Evolutionary conservation across 1,140 invertebrate genomes (phyloP), one percentile per base, ranked within the genome.

Genomic region (Elymnias hypermnestra): DNA sequence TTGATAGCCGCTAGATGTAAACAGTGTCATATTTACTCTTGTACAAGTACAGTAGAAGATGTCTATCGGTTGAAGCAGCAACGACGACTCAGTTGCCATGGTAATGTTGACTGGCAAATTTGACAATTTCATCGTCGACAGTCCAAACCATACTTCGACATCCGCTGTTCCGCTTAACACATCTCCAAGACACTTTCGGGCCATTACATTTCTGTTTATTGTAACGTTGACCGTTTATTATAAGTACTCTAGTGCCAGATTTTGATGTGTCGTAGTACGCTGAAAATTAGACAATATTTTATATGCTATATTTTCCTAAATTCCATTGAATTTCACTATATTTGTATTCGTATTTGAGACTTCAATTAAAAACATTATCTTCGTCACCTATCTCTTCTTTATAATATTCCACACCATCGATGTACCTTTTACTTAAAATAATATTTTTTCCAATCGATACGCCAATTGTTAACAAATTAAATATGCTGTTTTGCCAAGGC

Each of bases 71-170:
- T n/a, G n/a, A n/a, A n/a, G n/a, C n/a, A n/a, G n/a, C n/a, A n/a
- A n/a, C n/a, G n/a, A n/a, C n/a, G n/a, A n/a, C n/a, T n/a, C n/a
- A 42, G 5, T 51, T 14, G 7, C 10, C 58, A 22, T 65, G 62
- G 6, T 52, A 23, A 12, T 70, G 60, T 8, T 41, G 10, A 13
- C 43, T 42, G 3, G 28, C 26, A n/a, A 42, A 44, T 8, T 55
- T 51, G 3, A 66, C 41, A 1, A 71, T 56, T 10, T 37, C 15
- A 8, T 68, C 51, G 0, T 68, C 40, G 0, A 63, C 5, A 0
- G 64, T 71, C 57, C 45, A 52, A 2, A 65, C 43, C 5, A 31
- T 46, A 25, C 58, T 52, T 10, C 46, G 59, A 39, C 67, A 71
- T 3, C 57, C 57, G 3, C 21, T 8, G 14, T 60, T 63, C 10